A percentile compares a stretch with the other conserved stretches of the same genome.
phyloP scores from a whole-genome alignment of 2,888 invertebrate species.

The Agrochola circellaris region DNA sequence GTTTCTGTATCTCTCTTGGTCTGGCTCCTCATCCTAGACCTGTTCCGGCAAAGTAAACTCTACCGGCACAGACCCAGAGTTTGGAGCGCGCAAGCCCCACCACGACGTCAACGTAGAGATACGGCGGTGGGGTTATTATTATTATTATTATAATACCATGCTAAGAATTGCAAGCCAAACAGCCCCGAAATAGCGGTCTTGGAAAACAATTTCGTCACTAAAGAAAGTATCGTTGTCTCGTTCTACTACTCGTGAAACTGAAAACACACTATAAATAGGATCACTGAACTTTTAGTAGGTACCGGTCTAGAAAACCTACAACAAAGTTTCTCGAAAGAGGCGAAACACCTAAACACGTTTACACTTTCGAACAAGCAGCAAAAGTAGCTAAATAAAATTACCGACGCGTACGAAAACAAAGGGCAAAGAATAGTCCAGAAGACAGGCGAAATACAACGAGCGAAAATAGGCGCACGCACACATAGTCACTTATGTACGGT shows the following conservation, averaged over 20 bases:
- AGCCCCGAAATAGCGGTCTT: neutral
- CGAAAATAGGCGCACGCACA: neutral
- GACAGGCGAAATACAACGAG: neutral
- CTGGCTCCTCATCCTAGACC: no score
- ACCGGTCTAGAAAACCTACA: neutral
- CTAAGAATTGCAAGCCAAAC: no score
- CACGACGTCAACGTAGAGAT: no score
- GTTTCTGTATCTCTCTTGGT: no score
- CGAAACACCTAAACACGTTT: slow-evolving; percentile 29
- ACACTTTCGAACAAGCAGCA: slow-evolving; percentile 27
- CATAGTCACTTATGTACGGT: neutral
- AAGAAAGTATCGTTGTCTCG: neutral
- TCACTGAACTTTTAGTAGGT: slow-evolving; percentile 1
- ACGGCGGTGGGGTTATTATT: no score
- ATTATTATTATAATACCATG: no score
- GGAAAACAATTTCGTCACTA: neutral
- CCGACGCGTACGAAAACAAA: slow-evolving; percentile 5
- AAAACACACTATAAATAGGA: slow-evolving; percentile 13
- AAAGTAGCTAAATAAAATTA: slow-evolving; percentile 49
- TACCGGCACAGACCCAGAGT: no score
- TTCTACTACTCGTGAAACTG: neutral
- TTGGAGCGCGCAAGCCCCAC: no score
- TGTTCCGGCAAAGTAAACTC: no score
- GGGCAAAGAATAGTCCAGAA: neutral
- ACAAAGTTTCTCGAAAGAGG: slow-evolving; percentile 13